Base-by-base conservation (phyloP, 2,797 vertebrate species). In the Ptychobarbus kaznakovi region DNA sequence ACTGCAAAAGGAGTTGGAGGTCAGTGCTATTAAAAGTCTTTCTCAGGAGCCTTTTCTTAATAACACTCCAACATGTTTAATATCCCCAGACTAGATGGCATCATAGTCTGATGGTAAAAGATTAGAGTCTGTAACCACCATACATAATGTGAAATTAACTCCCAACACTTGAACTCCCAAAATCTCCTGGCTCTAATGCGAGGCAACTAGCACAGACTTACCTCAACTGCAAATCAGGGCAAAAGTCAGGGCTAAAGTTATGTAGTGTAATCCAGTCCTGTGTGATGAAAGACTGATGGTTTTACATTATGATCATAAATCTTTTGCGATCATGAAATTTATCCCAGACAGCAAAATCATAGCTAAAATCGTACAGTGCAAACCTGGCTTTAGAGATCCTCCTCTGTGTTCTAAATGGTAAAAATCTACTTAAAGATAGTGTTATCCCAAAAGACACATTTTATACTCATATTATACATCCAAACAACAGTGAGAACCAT, bases 401-500 rank as follows among this genome's bases (percentile, higher is more conserved):
- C 28, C 7, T 65, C 53, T 86, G 8, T 35, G 81, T 86, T 58
- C 84, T 90, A n/a, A 76, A 53, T 40, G 22, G 20, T 66, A 13
- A 63, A 68, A 68, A 68, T 58, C 16, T 38, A 68, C 15, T 32
- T 66, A 35, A 8, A 32, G 28, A 18, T 9, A 18, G 16, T 38
- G 32, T 68, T 38, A 68, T 38, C 1, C 11, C 1, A 10, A 65
- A 38, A 63, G 9, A 15, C n/a, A 38, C 10, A 72, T 42, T 83
- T 63, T 53, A 75, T 28, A 86, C 22, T 81, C 42, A 49, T 70
- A 12, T 82, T 10, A 7, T 85, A 20, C 82, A 76, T 80, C n/a
- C 44, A 85, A 86, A 69, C 89, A 94, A 93, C 86, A 91, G 93
- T 83, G 95, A 95, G 63, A 91, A 90, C 83, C 94, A 95, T 79